These are phyloP conservation scores for Anabacerthia variegaticeps DNA, from an alignment of 2,797 vertebrate species.

Conservation along the genomic window DNA sequence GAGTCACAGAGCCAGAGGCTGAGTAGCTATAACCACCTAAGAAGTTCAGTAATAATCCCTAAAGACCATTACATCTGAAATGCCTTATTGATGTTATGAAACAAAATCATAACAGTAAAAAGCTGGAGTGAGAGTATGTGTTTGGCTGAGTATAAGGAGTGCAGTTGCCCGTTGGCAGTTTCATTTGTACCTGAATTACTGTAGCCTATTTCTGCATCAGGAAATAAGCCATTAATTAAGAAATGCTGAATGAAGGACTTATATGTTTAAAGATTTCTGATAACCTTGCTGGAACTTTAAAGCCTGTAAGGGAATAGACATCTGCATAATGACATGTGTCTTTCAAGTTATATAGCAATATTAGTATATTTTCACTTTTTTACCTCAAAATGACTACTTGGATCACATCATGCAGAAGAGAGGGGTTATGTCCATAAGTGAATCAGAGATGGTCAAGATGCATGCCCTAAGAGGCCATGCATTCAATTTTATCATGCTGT, in stretches of 20 bases:
- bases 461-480: neutral
- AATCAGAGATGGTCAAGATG: neutral
- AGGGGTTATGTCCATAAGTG: neutral
- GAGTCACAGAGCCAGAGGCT: neutral
- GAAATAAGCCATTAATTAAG: conserved; percentile 3
- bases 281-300: neutral
- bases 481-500: neutral
- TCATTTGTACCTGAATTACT: conserved; percentile 32
- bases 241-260: neutral
- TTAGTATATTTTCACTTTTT: neutral
- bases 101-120: conserved; percentile 21
- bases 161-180: neutral
- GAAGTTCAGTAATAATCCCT: conserved; percentile 17
- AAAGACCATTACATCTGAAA: neutral
- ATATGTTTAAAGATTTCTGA: neutral
- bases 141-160: neutral
- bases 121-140: neutral
- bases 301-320: neutral
- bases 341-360: neutral
- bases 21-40: neutral
- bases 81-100: neutral
- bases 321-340: neutral
- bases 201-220: neutral
- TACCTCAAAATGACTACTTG: neutral
- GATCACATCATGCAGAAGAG: neutral